These are phyloP conservation scores for Cerastis rubricosa DNA, from an alignment of 2,888 invertebrate species.

Conservation along the genomic window DNA sequence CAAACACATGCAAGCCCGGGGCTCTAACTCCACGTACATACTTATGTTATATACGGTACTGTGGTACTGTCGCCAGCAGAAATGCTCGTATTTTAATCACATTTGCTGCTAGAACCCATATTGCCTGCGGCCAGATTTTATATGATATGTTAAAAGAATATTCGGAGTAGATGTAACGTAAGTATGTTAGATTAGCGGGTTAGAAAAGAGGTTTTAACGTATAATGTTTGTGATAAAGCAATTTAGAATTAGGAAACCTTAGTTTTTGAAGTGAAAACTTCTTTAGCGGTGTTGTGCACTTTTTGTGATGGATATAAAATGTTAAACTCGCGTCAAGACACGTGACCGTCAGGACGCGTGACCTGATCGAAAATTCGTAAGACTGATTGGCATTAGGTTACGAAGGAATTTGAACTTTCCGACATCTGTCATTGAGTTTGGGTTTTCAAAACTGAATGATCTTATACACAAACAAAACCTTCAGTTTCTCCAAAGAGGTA, in stretches of 20 bases:
- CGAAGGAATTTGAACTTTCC: no score
- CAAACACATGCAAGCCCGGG: conserved; percentile 3
- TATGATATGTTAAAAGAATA: conserved; percentile 19
- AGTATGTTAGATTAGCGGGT: not conserved
- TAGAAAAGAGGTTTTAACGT: not conserved
- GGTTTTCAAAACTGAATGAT: no score
- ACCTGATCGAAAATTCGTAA: no score
- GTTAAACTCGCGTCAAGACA: no score
- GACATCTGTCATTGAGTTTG: no score
- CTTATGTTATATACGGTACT: not conserved
- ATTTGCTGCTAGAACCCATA: not conserved
- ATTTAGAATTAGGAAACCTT: not conserved
- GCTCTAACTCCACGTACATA: conserved; percentile 8
- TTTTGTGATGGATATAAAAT: no score
- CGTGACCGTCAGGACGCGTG: no score
- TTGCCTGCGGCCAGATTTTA: conserved; percentile 8
- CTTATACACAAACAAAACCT: no score
- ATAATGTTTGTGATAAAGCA: not conserved
- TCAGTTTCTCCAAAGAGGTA: no score
- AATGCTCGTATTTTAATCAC: conserved; percentile 7
- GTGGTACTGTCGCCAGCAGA: conserved; percentile 19
- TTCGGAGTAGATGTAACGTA: not conserved
- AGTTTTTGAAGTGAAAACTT: no score
- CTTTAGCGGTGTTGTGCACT: no score
- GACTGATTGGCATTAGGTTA: no score